A percentile compares a stretch with the other conserved stretches of the same genome.
Evolutionary conservation across 2,797 vertebrate genomes (phyloP).

Genomic region (Gambelia wislizenii): DNA sequence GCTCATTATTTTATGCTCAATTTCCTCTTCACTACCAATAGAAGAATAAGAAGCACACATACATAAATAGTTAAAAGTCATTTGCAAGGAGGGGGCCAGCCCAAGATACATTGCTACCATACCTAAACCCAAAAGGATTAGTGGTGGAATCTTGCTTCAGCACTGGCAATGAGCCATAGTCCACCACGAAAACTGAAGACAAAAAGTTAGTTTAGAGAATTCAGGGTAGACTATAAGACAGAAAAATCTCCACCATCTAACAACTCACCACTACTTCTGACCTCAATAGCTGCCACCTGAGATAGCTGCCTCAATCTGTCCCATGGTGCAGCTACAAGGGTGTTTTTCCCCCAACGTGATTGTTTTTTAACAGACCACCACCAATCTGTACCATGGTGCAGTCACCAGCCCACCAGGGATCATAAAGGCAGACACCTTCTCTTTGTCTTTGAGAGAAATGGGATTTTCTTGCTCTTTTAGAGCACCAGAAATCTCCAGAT

Average conservation of each 20-base stretch:
- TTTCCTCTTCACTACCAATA: neutral
- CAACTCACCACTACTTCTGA: neutral
- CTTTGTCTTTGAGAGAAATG: no score
- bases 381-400: no score
- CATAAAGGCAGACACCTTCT: no score
- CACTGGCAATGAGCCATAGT: no score
- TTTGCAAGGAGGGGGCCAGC: neutral
- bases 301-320: neutral
- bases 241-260: neutral
- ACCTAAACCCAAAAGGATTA: neutral
- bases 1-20: neutral
- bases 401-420: no score
- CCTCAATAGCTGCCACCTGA: neutral
- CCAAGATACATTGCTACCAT: no score
- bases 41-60: constrained; percentile 14
- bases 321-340: no score
- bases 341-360: no score
- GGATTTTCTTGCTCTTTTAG: neutral
- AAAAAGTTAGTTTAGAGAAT: neutral
- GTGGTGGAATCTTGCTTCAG: no score
- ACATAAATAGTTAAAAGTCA: constrained; percentile 30
- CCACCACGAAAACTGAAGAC: no score
- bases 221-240: neutral
- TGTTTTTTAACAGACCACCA: no score
- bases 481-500: constrained; percentile 24